A percentile compares a stretch with the other conserved stretches of the same genome.
phyloP scores from a whole-genome alignment of 2,113 vertebrate species.

The Larimichthys polyactis region DNA sequence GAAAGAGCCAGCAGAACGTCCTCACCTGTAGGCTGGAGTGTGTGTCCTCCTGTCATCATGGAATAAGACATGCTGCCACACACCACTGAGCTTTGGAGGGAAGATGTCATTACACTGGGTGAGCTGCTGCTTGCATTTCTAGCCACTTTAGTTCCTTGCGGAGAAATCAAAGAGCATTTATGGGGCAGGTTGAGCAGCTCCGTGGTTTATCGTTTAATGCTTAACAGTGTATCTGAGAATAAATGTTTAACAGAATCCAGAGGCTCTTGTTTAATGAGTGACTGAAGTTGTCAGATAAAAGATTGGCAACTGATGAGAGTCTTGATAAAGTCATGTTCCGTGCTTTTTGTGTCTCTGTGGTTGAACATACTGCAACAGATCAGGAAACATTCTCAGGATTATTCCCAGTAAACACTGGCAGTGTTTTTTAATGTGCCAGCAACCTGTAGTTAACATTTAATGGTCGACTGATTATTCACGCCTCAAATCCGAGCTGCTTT shows the following conservation, averaged over 20 bases:
- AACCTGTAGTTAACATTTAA: neutral
- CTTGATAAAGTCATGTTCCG: neutral
- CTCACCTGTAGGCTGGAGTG: neutral
- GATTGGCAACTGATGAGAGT: neutral
- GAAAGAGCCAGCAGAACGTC: neutral
- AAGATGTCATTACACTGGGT: neutral
- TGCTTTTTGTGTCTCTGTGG: neutral
- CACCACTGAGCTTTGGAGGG: neutral
- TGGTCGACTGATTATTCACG: neutral
- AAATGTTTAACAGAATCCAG: neutral
- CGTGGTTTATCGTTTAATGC: neutral
- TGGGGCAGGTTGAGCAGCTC: neutral
- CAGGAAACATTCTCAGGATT: neutral
- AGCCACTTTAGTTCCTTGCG: neutral
- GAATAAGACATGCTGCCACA: neutral
- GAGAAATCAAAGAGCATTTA: neutral
- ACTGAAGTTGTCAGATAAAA: neutral
- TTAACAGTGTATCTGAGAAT: neutral
- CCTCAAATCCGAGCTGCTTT: neutral
- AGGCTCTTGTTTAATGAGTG: neutral
- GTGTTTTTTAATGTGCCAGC: neutral
- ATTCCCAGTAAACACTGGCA: too few species aligned
- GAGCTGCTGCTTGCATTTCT: neutral
- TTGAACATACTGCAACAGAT: neutral
- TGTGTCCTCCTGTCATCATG: neutral